A percentile compares a stretch with the other conserved stretches of the same genome.
These are phyloP conservation scores for Caranx melampygus DNA, from an alignment of 2,113 vertebrate genomes.

Conservation along the genomic window DNA sequence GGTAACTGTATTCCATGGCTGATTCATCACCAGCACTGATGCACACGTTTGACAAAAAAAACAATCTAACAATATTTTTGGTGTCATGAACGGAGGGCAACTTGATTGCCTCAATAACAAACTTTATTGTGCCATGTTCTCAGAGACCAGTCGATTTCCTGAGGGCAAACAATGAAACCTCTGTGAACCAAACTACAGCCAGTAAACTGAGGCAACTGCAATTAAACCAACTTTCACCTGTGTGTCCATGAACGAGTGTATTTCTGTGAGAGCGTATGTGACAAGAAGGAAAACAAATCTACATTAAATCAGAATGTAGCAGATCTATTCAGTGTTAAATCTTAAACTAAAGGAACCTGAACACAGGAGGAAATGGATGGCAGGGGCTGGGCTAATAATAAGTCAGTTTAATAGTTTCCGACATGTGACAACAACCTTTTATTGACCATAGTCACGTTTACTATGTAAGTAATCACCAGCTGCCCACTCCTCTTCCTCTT, in stretches of 20 bases:
- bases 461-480: not conserved
- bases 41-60: slow-evolving; percentile 10
- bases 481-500: no score
- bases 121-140: slow-evolving; percentile 22
- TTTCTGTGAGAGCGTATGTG: not conserved
- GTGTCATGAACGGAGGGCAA: not conserved
- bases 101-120: slow-evolving; percentile 33
- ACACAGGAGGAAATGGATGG: not conserved
- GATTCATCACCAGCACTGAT: not conserved
- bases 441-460: not conserved
- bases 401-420: no score
- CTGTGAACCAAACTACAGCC: slow-evolving; percentile 23
- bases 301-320: not conserved
- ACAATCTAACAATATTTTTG: slow-evolving; percentile 9
- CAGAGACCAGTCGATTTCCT: slow-evolving; percentile 27
- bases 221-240: slow-evolving; percentile 27
- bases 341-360: not conserved
- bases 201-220: slow-evolving; percentile 48
- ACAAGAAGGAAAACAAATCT: not conserved
- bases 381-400: not conserved
- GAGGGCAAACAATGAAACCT: slow-evolving; percentile 16
- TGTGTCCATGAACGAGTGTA: not conserved
- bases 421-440: no score
- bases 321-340: not conserved
- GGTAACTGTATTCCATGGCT: no score